Base-by-base conservation (phyloP, 2,888 invertebrate species). In the Vesta saturnalis region DNA sequence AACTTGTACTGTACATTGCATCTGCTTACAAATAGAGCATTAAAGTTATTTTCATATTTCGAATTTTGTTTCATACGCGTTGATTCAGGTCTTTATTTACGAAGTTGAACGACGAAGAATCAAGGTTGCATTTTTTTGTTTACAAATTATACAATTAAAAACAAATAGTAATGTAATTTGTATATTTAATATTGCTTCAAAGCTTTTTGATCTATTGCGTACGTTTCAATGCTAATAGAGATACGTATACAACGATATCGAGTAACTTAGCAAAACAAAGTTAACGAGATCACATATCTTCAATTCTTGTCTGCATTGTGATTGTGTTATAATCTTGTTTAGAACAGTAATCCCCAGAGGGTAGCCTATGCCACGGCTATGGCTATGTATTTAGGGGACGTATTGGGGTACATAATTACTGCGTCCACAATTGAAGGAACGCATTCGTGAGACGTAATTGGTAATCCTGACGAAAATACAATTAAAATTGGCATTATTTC, bases 401-500 rank as follows among this genome's bases (percentile, higher is more conserved):
- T 70, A 66, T 60, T 63, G 67, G 69, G 69, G 63, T 63, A 62
- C 69, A 70, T 70, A 65, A 70, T 67, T 67, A 67, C 67, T 43
- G 56, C 73, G 75, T 70, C 72, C 76, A 72, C 76, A 74, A 75
- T 74, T 72, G 72, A 70, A 74, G 76, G 73, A 80, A 79, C 73
- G 78, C 79, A 81, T 72, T 79, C 82, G 81, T 79, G 78, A 81
- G 82, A 82, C 82, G 73, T 79, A 81, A 82, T 83, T 83, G 83
- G 80, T 72, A 82, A 83, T 82, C 81, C 81, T 82, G 78, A 79
- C 79, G 82, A 79, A 82, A 61, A 21, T 54, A 54, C n/a, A n/a
- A n/a, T n/a, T n/a, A 83, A 82, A 82, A 82, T 83, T 83, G 82
- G 82, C 82, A 82, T 81, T 80, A 81, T 79, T 15, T 78, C 19